Conservation (phyloP, 2,797 vertebrate species). For the Falco rusticolus region DNA sequence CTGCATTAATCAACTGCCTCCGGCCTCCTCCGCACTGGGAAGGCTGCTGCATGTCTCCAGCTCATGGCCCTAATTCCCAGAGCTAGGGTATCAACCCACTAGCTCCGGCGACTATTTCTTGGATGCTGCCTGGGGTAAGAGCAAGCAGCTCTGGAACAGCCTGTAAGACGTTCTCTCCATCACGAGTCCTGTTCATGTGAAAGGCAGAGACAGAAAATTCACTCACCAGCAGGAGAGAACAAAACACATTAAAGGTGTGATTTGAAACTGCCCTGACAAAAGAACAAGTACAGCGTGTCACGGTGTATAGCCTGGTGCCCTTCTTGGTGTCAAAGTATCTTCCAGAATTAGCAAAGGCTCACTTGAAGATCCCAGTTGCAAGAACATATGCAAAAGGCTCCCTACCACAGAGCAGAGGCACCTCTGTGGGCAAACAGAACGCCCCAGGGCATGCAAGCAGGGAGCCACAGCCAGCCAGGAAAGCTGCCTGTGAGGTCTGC, state of each 20-base stretch:
- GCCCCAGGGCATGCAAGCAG: accelerated
- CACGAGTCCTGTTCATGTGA: neutral
- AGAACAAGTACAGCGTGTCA: neutral
- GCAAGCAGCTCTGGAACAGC: neutral
- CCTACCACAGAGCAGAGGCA: neutral
- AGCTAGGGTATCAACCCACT: neutral
- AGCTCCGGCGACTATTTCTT: neutral
- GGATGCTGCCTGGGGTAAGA: neutral
- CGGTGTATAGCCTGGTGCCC: neutral
- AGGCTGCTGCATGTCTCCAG: neutral
- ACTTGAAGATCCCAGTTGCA: neutral
- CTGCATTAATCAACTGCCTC: neutral
- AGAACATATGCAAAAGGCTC: neutral
- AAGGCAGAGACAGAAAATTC: neutral
- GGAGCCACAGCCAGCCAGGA: neutral
- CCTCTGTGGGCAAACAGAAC: neutral
- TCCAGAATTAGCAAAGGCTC: neutral
- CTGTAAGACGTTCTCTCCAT: neutral
- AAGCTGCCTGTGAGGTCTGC: slow-evolving; percentile 14
- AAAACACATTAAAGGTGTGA: neutral
- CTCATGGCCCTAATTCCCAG: neutral
- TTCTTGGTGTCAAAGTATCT: neutral
- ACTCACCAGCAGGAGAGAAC: neutral
- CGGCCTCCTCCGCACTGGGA: neutral
- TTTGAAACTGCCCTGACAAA: neutral